Evolutionary conservation across 2,888 invertebrate species (phyloP), one percentile per base, ranked within the genome.

Genomic region (Gymnosoma rotundatum): DNA sequence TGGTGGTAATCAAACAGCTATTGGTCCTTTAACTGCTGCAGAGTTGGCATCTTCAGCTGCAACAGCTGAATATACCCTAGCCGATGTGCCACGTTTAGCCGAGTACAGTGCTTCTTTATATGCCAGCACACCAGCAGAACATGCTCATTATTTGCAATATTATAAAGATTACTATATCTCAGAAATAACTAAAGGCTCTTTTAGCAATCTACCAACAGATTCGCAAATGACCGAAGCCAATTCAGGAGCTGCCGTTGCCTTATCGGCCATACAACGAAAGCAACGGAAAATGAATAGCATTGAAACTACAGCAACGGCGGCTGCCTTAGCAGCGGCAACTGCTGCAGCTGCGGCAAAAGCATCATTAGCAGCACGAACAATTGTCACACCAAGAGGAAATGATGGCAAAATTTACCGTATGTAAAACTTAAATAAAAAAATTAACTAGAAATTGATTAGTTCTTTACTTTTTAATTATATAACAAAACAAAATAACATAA

Each of bases 181-280:
- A 0, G 91, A 92, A 83, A 91, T 92, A 38, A 88, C 88, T 10
- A 92, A 92, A 56, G 91, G 91, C 1, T 89, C 90, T 50, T 90
- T 85, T 81, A 86, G 86, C 6, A 90, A 89, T 79, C 86, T 91
- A 32, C 91, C 91, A 16, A 84, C 90, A 18, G 87, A 88, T 52
- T 86, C 87, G 56, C 91, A 90, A 42, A 69, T 92, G 32, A 89
- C 90, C 0, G 92, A 91, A 74, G 96, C 96, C 0, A 97, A 97
- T 91, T 96, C 96, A 0, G 97, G 97, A 0, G 97, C 97, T 0
- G 97, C 97, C 0, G 97, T 98, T 0, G 97, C 98, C 0, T 96
- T 97, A 88, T 97, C 97, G 0, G 98, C 98, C 7, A 96, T 97
- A 82, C 93, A 93, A 76, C 89, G 92, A 32, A 92, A 91, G 81